Percentiles rank a stretch among this genome's conserved stretches.
Evolutionary conservation across 2,113 vertebrate genomes (phyloP).

Genomic region (Castor canadensis): DNA sequence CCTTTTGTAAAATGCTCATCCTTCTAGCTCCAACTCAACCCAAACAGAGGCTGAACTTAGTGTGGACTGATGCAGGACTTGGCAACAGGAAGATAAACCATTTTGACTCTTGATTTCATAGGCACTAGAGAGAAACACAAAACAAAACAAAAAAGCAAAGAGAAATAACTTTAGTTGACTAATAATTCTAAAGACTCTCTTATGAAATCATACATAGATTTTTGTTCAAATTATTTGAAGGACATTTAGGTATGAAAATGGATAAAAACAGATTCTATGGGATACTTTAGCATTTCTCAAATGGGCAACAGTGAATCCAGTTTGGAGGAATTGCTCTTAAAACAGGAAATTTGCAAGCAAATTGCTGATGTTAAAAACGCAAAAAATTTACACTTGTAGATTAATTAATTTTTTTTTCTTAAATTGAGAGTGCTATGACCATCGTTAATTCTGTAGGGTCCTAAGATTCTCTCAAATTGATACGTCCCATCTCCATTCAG

Average conservation of each 20-base stretch:
- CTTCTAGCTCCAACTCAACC: neutral
- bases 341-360: neutral
- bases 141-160: neutral
- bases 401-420: neutral
- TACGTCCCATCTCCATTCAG: neutral
- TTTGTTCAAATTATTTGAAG: neutral
- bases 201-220: neutral
- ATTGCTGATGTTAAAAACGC: neutral
- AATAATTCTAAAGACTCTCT: neutral
- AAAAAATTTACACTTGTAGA: too few species aligned
- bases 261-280: neutral
- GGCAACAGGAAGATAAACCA: neutral
- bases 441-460: neutral
- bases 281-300: neutral
- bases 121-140: neutral
- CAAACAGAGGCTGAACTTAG: neutral
- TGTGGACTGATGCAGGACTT: neutral
- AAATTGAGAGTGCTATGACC: neutral
- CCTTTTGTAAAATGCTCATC: neutral
- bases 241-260: neutral
- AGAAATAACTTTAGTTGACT: neutral
- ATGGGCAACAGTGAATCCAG: neutral
- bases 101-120: neutral
- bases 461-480: neutral
- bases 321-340: neutral